A percentile compares a stretch with the other conserved stretches of the same genome.
phyloP scores from a whole-genome alignment of 2,113 vertebrate species.

The Podarcis cretensis region DNA sequence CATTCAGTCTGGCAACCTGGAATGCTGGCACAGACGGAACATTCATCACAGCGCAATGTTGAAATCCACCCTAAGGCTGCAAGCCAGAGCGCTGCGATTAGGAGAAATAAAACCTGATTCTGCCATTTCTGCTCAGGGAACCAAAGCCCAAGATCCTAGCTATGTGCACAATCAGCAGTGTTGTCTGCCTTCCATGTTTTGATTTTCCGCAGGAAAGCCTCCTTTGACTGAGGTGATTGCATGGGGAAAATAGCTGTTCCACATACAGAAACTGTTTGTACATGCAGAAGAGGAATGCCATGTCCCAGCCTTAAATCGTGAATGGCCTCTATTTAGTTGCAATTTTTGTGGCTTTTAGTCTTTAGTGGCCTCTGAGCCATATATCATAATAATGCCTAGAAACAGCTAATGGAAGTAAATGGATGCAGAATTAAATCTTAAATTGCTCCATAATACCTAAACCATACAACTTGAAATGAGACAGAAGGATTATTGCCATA shows the following conservation, averaged over 20 bases:
- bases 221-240: not conserved
- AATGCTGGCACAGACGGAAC: too few relatives aligned
- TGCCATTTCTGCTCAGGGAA: not conserved
- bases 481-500: constrained; percentile 8
- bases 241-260: not conserved
- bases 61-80: not conserved
- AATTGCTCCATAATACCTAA: constrained; percentile 6
- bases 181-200: not conserved
- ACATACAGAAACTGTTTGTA: not conserved
- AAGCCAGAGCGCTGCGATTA: not conserved
- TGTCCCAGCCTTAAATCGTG: constrained; percentile 2
- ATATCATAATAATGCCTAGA: constrained; percentile 1
- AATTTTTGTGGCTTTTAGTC: constrained; percentile 10
- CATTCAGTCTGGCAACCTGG: too few relatives aligned
- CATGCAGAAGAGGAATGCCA: not conserved
- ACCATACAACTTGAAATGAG: not conserved
- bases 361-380: not conserved
- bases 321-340: not conserved
- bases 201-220: not conserved
- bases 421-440: constrained; percentile 23
- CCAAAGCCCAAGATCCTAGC: not conserved
- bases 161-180: not conserved
- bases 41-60: not conserved
- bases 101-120: not conserved
- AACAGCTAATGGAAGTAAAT: constrained; percentile 36